These are phyloP conservation scores for Ophion costatus DNA, from an alignment of 2,888 invertebrate species.

Conservation along the genomic window DNA sequence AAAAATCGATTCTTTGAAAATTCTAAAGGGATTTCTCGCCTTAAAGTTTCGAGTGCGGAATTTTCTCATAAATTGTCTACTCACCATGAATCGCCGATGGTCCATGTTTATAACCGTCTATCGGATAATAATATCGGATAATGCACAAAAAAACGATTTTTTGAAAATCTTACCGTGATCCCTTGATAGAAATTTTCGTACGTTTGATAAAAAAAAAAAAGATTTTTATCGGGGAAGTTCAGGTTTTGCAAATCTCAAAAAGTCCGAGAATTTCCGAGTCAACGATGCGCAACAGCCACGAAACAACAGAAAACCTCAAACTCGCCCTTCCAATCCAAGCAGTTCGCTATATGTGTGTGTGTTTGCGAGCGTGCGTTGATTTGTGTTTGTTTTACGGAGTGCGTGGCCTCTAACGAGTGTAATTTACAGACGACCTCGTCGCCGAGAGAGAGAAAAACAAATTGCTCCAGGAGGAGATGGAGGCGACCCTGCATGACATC, in stretches of 20 bases:
- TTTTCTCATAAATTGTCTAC: no score
- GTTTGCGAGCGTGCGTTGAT: conserved; percentile 70
- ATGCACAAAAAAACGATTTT: no score
- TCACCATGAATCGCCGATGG: no score
- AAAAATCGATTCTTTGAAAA: no score
- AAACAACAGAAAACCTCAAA: not conserved
- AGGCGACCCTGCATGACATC: conserved; percentile 99
- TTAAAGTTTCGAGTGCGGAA: no score
- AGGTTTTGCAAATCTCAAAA: no score
- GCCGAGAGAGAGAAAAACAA: conserved; percentile 98
- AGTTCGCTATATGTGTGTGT: conserved; percentile 54
- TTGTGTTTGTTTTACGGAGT: conserved; percentile 46
- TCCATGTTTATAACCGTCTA: no score
- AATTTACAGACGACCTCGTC: conserved; percentile 96
- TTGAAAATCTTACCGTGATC: no score
- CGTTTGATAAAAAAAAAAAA: not conserved
- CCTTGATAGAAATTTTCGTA: no score
- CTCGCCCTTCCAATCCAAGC: conserved; percentile 41
- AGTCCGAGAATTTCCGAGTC: not conserved
- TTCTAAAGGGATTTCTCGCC: no score
- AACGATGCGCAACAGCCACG: not conserved
- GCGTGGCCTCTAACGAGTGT: conserved; percentile 81
- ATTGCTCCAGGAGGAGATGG: conserved; percentile 98
- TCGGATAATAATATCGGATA: no score
- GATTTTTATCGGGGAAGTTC: no score